These are phyloP conservation scores for Pyrochroa serraticornis DNA, from an alignment of 2,888 invertebrate genomes.

Conservation along the genomic window DNA sequence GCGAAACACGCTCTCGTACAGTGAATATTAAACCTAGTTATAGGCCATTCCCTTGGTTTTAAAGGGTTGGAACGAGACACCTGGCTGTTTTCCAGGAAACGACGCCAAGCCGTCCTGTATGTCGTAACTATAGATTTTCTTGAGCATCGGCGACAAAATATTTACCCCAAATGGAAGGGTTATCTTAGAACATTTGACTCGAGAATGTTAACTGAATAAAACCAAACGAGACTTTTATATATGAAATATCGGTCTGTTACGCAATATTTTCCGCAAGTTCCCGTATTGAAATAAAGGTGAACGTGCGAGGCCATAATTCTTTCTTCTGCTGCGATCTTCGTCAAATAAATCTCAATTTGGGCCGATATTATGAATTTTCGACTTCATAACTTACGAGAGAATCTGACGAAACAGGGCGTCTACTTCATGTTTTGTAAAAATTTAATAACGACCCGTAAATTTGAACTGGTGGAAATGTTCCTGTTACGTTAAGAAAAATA, in stretches of 20 bases:
- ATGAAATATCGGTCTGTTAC: background rate
- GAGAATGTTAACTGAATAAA: background rate
- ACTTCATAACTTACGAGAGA: conserved; percentile 8
- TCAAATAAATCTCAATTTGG: conserved; percentile 8
- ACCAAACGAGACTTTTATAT: background rate
- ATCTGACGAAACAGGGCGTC: conserved; percentile 2
- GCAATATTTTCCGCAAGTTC: too few relatives aligned
- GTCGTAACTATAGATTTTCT: conserved; percentile 13
- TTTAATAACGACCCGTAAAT: conserved; percentile 32
- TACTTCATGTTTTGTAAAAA: conserved; percentile 28
- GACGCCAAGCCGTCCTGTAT: background rate
- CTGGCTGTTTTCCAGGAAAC: conserved; percentile 24
- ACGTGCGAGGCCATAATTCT: background rate
- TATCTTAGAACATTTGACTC: background rate
- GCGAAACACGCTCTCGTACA: background rate
- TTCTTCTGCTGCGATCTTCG: background rate
- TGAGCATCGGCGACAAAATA: conserved; percentile 16
- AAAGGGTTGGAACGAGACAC: conserved; percentile 7
- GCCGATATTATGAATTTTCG: background rate
- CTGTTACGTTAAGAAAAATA: too few relatives aligned
- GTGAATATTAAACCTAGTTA: background rate
- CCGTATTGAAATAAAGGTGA: too few relatives aligned
- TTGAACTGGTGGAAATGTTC: too few relatives aligned
- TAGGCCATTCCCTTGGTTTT: background rate
- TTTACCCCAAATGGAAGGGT: conserved; percentile 11